Conservation (phyloP, 2,113 vertebrate species). For the Sinocyclocheilus anshuiensis region DNA sequence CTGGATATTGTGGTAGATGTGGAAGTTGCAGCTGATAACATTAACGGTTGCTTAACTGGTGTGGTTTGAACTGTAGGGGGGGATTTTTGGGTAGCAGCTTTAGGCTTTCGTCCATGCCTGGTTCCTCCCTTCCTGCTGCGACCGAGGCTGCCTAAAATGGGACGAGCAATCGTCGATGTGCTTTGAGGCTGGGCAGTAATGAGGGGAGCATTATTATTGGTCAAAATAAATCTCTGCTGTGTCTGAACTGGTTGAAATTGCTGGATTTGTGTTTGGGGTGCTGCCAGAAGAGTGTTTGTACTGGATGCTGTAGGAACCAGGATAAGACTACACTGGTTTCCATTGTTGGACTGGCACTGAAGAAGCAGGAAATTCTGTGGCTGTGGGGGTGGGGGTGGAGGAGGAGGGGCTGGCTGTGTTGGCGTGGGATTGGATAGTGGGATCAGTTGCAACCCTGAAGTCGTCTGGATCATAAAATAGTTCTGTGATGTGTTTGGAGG, state of each 20-base stretch:
- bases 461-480: conserved; percentile 85
- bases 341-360: conserved; percentile 76
- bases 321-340: conserved; percentile 72
- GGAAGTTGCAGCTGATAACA: conserved; percentile 11
- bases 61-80: conserved; percentile 18
- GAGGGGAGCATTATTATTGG: conserved; percentile 60
- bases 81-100: conserved; percentile 62
- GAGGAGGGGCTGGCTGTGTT: conserved; percentile 54
- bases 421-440: conserved; percentile 79
- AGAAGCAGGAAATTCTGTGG: conserved; percentile 76
- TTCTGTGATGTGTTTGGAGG: conserved; percentile 81
- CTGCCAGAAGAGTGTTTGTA: conserved; percentile 61
- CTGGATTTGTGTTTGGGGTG: conserved; percentile 69
- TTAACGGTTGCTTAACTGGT: conserved; percentile 19
- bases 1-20: conserved; percentile 8
- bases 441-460: conserved; percentile 86
- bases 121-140: conserved; percentile 71
- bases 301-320: conserved; percentile 72
- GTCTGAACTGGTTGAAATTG: conserved; percentile 73
- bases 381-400: conserved; percentile 59
- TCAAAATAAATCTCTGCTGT: conserved; percentile 73
- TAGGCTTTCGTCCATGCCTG: conserved; percentile 74
- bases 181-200: conserved; percentile 53
- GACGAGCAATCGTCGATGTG: conserved; percentile 65
- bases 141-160: conserved; percentile 69